Evolutionary conservation across 64 coral and sea anemone genomes (phyloP).

Genomic region (Anthopleura sola): DNA sequence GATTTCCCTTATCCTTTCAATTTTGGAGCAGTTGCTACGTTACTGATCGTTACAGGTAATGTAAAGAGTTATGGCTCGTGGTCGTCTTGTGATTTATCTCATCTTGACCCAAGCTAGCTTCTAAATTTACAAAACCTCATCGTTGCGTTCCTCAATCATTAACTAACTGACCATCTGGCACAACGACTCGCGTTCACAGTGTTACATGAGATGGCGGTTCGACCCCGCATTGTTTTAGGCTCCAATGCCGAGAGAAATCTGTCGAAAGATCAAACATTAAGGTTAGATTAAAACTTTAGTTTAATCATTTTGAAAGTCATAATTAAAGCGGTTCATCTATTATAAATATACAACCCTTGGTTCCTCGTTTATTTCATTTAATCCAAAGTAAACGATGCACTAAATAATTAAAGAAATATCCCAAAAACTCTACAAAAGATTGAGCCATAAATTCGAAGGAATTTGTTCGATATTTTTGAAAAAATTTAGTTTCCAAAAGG

Average conservation of each 20-base stretch:
- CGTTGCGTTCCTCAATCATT: neutral
- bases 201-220: neutral
- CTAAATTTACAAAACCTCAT: neutral
- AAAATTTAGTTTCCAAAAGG: no score
- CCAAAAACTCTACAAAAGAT: neutral
- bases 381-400: neutral
- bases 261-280: neutral
- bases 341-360: neutral
- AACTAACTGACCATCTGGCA: neutral
- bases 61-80: neutral
- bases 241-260: neutral
- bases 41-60: neutral
- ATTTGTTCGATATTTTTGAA: neutral
- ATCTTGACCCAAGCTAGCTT: neutral
- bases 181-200: neutral
- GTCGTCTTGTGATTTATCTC: no score
- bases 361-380: no score
- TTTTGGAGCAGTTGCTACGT: no score
- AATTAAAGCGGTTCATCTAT: neutral
- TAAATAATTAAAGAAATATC: neutral
- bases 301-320: neutral
- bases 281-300: neutral
- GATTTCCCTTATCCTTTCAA: no score
- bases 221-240: neutral
- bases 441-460: neutral